A percentile compares a stretch with the other conserved stretches of the same genome.
Evolutionary conservation across 2,797 vertebrate species (phyloP).

Genomic region (Lophotriccus pileatus): DNA sequence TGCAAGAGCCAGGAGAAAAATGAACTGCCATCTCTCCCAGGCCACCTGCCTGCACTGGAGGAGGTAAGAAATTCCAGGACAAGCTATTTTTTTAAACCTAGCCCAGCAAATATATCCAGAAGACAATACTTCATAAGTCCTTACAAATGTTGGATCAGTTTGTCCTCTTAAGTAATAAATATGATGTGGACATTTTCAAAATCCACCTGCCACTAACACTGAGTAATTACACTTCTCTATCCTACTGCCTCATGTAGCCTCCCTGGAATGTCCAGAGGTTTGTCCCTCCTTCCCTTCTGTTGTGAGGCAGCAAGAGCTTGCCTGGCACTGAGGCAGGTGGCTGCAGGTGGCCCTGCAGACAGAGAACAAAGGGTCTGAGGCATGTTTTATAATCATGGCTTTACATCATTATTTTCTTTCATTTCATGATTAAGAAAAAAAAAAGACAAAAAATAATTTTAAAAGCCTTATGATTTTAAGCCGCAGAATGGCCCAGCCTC

Average conservation of each 20-base stretch:
- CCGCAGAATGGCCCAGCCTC: constrained; percentile 33
- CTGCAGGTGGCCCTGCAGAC: not conserved
- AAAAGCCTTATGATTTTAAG: constrained; percentile 12
- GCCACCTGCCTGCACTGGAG: not conserved
- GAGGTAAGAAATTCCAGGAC: not conserved
- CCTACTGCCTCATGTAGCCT: rapidly evolving
- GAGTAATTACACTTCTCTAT: not conserved
- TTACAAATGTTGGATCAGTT: not conserved
- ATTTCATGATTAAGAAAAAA: not conserved
- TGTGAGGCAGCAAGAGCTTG: rapidly evolving
- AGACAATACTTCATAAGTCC: not conserved
- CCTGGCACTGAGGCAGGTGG: not conserved
- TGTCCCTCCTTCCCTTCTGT: not conserved
- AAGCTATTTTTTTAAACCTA: not conserved
- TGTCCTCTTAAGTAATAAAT: not conserved
- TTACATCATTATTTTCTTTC: constrained; percentile 51
- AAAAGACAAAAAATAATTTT: not conserved
- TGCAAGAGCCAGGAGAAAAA: not conserved
- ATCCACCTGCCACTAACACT: not conserved
- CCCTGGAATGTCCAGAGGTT: not conserved
- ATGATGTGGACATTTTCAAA: not conserved
- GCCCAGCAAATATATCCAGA: not conserved
- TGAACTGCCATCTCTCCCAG: not conserved
- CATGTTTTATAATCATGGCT: constrained; percentile 35
- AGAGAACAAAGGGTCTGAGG: not conserved